Evolutionary conservation across 2,888 invertebrate species (phyloP).

Genomic region (Oscheius sp.): DNA sequence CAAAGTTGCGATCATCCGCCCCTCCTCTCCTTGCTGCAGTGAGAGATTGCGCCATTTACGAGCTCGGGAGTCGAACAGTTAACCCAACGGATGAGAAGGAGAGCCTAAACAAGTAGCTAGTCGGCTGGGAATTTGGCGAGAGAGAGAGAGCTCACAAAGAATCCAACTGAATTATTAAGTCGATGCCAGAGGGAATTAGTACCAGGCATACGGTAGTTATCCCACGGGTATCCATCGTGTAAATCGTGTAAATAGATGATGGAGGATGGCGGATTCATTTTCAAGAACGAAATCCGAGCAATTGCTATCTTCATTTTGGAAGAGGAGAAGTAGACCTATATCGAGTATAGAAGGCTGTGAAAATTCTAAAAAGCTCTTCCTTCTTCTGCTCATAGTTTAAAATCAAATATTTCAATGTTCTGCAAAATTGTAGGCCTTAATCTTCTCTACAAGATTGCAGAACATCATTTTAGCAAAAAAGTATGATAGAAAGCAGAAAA

Average conservation of each 20-base stretch:
- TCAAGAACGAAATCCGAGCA: background rate
- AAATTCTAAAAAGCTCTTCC: no score
- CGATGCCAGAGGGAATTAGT: constrained; percentile 11
- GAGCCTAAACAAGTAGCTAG: no score
- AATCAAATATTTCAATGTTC: no score
- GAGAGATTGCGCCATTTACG: constrained; percentile 9
- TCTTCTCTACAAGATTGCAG: no score
- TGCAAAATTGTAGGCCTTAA: no score
- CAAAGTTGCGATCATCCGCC: constrained; percentile 13
- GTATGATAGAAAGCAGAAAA: no score
- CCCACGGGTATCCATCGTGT: constrained; percentile 10
- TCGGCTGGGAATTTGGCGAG: background rate
- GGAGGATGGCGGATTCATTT: background rate
- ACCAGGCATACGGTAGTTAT: constrained; percentile 22
- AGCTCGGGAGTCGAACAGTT: constrained; percentile 19
- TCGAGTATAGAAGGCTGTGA: no score
- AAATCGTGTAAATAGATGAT: constrained; percentile 1
- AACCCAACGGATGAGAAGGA: no score
- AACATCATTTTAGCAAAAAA: no score
- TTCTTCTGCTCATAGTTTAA: no score
- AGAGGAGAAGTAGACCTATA: background rate
- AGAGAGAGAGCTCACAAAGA: no score
- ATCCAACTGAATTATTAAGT: constrained; percentile 21
- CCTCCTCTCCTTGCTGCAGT: no score
- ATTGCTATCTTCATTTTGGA: background rate